phyloP scores from a whole-genome alignment of 1,140 invertebrate genomes.

The Triops cancriformis region DNA sequence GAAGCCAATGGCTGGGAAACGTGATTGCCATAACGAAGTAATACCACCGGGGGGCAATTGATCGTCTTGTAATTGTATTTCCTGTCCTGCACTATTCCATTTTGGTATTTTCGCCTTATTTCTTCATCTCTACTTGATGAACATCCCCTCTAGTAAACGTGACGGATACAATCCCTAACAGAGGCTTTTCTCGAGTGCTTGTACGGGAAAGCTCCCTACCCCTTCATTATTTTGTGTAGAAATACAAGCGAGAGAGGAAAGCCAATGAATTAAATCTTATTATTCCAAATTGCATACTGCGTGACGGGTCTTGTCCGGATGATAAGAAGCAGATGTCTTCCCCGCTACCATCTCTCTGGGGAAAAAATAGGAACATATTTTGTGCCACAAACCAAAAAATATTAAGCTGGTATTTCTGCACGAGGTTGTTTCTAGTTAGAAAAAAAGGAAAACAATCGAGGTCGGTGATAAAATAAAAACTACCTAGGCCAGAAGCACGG shows the following conservation, averaged over 20 bases:
- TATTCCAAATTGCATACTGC: neutral
- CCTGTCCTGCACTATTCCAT: neutral
- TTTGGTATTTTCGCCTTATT: neutral
- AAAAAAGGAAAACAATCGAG: neutral
- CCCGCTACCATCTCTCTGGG: neutral
- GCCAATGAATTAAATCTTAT: neutral
- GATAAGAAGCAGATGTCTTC: neutral
- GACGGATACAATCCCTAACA: neutral
- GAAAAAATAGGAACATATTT: neutral
- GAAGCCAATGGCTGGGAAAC: neutral
- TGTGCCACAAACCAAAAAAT: neutral
- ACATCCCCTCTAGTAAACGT: neutral
- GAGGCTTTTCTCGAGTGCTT: neutral
- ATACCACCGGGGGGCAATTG: slow-evolving; percentile 6
- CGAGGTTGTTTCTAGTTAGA: neutral
- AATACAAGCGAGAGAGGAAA: neutral
- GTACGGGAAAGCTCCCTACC: neutral
- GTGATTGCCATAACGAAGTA: neutral
- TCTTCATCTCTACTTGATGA: slow-evolving; percentile 2
- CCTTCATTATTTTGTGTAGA: neutral
- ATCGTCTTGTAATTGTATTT: slow-evolving; percentile 1
- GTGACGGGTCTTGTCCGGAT: neutral
- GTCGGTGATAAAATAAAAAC: neutral
- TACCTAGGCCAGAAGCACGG: neutral
- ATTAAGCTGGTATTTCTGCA: neutral